Evolutionary conservation across 53 echinoderm and acorn worm genomes (phyloP).

Genomic region (Apostichopus leukothele): DNA sequence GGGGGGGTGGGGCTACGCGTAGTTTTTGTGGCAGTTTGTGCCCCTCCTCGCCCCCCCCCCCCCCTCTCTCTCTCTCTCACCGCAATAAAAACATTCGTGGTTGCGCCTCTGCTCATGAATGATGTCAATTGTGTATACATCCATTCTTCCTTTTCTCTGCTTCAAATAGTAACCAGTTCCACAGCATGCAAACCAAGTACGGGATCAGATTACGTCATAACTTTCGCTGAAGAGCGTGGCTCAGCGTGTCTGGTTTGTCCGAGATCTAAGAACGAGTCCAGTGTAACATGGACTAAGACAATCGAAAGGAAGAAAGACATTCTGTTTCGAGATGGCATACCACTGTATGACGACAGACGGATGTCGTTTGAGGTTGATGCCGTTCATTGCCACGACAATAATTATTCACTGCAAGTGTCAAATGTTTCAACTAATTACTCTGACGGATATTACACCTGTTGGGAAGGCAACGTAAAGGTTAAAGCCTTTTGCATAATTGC

Average conservation of each 20-base stretch:
- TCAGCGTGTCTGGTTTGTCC: neutral
- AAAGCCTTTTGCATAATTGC: neutral
- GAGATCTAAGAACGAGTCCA: neutral
- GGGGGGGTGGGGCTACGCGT: too few relatives aligned
- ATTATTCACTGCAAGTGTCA: neutral
- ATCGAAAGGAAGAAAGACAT: neutral
- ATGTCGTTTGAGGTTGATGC: too few relatives aligned
- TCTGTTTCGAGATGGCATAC: neutral
- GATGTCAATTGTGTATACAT: too few relatives aligned
- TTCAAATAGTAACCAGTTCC: too few relatives aligned
- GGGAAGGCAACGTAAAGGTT: neutral
- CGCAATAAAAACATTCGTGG: too few relatives aligned
- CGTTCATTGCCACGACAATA: neutral
- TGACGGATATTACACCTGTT: neutral
- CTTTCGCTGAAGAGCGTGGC: neutral
- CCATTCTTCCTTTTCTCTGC: too few relatives aligned
- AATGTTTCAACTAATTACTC: neutral
- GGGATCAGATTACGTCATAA: neutral
- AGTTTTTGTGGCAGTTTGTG: too few relatives aligned
- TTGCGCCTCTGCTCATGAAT: too few relatives aligned
- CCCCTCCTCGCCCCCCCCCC: too few relatives aligned
- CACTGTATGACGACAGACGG: neutral
- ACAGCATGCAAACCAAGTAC: neutral
- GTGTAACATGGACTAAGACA: neutral
- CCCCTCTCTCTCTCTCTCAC: too few relatives aligned